Evolutionary conservation across 2,113 vertebrate genomes (phyloP).

Genomic region (Poeciliopsis retropinna): DNA sequence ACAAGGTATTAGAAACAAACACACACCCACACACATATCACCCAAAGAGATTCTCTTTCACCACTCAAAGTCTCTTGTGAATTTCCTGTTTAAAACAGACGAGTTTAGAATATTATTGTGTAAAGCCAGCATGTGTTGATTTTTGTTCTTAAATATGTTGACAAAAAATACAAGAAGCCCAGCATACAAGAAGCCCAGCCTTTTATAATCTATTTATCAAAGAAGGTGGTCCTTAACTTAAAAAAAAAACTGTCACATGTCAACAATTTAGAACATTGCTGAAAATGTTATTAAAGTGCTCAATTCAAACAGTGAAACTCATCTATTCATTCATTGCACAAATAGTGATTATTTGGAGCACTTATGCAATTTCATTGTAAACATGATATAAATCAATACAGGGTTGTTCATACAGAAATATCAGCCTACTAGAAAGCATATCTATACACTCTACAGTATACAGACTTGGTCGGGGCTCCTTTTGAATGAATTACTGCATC

Average conservation of each 20-base stretch:
- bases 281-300: neutral
- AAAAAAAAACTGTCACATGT: neutral
- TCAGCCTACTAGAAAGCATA: neutral
- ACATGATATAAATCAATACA: too few species aligned
- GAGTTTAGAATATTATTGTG: conserved; percentile 12
- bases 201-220: neutral
- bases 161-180: neutral
- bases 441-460: neutral
- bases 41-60: conserved; percentile 25
- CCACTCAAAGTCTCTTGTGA: conserved; percentile 34
- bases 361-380: too few species aligned
- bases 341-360: too few species aligned
- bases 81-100: conserved; percentile 33
- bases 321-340: too few species aligned
- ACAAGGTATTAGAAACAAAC: neutral
- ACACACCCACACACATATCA: neutral
- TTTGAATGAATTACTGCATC: neutral
- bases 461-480: neutral
- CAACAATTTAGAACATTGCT: neutral
- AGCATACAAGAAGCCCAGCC: neutral
- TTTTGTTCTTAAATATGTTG: conserved; percentile 11
- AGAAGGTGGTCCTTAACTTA: neutral
- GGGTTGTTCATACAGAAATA: neutral
- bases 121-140: neutral
- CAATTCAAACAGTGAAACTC: too few species aligned